Evolutionary conservation across 2,888 invertebrate genomes (phyloP), one percentile per base, ranked within the genome.

Genomic region (Apodemia zela): DNA sequence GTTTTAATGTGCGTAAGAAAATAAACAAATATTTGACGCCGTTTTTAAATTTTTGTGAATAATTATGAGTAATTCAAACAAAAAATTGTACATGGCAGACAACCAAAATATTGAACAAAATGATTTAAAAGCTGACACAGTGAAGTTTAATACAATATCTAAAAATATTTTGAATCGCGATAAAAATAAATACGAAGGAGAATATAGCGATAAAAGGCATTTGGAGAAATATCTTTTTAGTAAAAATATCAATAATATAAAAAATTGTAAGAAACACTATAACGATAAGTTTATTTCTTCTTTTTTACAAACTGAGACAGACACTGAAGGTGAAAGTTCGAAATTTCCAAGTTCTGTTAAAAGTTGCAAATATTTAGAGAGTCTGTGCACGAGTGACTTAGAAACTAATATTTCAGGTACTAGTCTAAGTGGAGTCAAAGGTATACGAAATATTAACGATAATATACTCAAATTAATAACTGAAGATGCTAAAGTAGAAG

Each of bases 31-130:
- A 18, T 49, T 49, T 49, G 42, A 42, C 42, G 18, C n/a, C 18
- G 8, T 18, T 49, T 25, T 54, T 21, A 54, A 54, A 54, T 54
- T 54, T 54, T 54, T 21, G 51, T 54, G 49, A 49, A 51, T 25
- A 51, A 51, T 21, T 51, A 51, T 21, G 25, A 51, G 18, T 11
- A 49, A 18, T 17, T 11, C 42, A 42, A 42, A 49, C 49, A 18
- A 49, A 49, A 47, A 47, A 7, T 17, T 47, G 4, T 17, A 17
- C 10, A 47, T 7, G 17, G 7, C 3, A 47, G 17, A 47, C 6
- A 3, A 51, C n/a, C 21, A 51, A 18, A 54, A 25, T 21, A 25
- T 54, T 21, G 21, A 15, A 21, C 1, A 54, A 54, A 54, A 21
- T 25, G 15, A 54, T 13, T 1, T 54, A 25, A 21, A 13, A 25